Conservation (phyloP, 2,113 vertebrate genomes). For the Lepidiolamprologus cunningtoni region DNA sequence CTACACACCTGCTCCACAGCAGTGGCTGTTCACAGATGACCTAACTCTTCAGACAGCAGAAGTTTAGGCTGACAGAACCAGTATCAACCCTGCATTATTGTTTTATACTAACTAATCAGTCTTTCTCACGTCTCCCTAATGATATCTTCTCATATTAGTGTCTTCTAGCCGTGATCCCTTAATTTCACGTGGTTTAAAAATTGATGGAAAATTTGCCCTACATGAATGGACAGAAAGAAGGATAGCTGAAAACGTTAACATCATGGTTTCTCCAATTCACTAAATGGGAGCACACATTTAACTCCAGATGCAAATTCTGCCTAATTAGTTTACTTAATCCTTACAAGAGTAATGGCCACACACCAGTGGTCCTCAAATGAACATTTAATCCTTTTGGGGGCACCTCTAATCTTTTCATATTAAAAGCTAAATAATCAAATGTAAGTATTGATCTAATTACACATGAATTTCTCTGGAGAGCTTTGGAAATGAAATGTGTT, state of each 20-base stretch:
- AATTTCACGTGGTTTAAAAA: not conserved
- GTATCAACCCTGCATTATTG: not conserved
- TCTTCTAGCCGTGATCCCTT: not conserved
- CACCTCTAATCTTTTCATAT: slow-evolving; percentile 93
- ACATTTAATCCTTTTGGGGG: slow-evolving; percentile 89
- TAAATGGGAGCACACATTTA: slow-evolving; percentile 60
- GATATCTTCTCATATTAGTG: not conserved
- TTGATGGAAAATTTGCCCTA: not conserved
- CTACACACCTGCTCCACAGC: slow-evolving; percentile 74
- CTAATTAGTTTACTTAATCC: slow-evolving; percentile 89
- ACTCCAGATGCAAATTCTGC: slow-evolving; percentile 60
- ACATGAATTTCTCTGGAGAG: slow-evolving; percentile 35
- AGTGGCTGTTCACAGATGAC: slow-evolving; percentile 84
- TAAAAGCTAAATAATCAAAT: slow-evolving; percentile 91
- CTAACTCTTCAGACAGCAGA: slow-evolving; percentile 51
- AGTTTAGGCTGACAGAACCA: not conserved
- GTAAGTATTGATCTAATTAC: slow-evolving; percentile 88
- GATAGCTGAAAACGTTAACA: slow-evolving; percentile 15
- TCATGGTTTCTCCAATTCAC: slow-evolving; percentile 19
- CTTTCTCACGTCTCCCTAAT: not conserved
- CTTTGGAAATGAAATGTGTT: slow-evolving; percentile 41
- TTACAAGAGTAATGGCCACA: slow-evolving; percentile 85
- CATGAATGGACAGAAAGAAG: not conserved
- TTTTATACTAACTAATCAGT: not conserved
- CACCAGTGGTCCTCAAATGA: slow-evolving; percentile 79